These are phyloP conservation scores for Platysteira castanea DNA, from an alignment of 2,113 vertebrate species.

Conservation along the genomic window DNA sequence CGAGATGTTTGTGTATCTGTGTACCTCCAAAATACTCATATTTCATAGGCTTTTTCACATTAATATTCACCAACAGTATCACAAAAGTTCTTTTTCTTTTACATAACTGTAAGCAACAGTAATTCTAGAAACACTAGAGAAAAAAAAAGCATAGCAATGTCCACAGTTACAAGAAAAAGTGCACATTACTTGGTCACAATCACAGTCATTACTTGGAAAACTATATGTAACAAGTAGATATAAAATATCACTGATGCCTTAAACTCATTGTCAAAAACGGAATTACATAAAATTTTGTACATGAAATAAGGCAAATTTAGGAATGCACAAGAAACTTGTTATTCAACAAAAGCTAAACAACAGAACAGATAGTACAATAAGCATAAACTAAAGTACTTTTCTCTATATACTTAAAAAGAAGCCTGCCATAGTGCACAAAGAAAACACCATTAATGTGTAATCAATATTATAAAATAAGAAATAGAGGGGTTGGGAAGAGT, in stretches of 20 bases:
- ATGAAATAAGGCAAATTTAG: conserved; percentile 87
- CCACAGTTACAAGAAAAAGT: conserved; percentile 88
- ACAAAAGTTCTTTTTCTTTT: conserved; percentile 81
- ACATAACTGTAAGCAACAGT: conserved; percentile 82
- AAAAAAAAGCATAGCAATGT: conserved; percentile 85
- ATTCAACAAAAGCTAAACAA: conserved; percentile 78
- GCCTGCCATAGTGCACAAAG: conserved; percentile 77
- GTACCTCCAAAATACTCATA: conserved; percentile 84
- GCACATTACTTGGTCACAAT: conserved; percentile 88
- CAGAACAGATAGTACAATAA: conserved; percentile 75
- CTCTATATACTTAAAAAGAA: conserved; percentile 77
- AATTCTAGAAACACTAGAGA: conserved; percentile 86
- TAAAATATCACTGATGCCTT: conserved; percentile 82
- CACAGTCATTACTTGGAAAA: conserved; percentile 87
- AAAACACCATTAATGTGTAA: conserved; percentile 76
- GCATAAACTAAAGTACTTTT: conserved; percentile 75
- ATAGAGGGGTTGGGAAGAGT: conserved; percentile 29
- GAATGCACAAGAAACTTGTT: conserved; percentile 80
- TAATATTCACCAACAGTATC: conserved; percentile 89
- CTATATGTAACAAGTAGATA: conserved; percentile 85
- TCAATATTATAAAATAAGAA: conserved; percentile 79
- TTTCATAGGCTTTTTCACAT: conserved; percentile 87
- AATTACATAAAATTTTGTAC: conserved; percentile 79
- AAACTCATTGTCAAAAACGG: conserved; percentile 79
- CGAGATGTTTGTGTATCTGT: conserved; percentile 79